phyloP scores from a whole-genome alignment of 2,113 vertebrate species.

The Stomatorhinus ivindoensis region DNA sequence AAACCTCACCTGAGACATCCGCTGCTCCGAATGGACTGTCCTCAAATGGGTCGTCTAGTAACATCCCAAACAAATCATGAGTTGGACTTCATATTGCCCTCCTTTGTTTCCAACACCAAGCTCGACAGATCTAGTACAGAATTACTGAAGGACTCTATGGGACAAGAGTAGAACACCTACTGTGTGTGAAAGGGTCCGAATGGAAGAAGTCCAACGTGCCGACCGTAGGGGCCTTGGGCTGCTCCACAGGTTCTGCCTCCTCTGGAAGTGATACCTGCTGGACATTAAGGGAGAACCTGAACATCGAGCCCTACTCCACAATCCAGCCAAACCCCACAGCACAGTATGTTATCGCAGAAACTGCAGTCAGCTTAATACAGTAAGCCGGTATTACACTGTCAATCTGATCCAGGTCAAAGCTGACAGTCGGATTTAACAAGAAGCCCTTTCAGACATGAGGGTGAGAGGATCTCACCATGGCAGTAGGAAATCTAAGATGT shows the following conservation, averaged over 20 bases:
- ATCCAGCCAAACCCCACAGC: not conserved
- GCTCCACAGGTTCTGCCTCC: constrained; percentile 55
- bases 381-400: not conserved
- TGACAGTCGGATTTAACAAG: not conserved
- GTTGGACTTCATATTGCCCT: not conserved
- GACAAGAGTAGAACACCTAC: constrained; percentile 59
- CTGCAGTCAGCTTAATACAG: not conserved
- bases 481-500: not conserved
- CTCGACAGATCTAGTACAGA: not conserved
- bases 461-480: not conserved
- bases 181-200: constrained; percentile 85
- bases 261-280: constrained; percentile 70
- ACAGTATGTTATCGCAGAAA: not conserved
- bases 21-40: constrained; percentile 93
- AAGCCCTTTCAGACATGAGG: not conserved
- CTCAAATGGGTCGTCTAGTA: constrained; percentile 85
- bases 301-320: not conserved
- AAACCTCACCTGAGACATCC: constrained; percentile 61
- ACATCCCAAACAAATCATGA: constrained; percentile 7
- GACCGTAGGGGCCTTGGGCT: constrained; percentile 45
- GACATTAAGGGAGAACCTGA: not conserved
- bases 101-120: not conserved
- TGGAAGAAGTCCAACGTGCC: constrained; percentile 83
- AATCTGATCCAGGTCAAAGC: not conserved
- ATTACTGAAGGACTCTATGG: not conserved